Evolutionary conservation across 2,797 vertebrate species (phyloP), one percentile per base, ranked within the genome.

Genomic region (Pteronotus mesoamericanus): DNA sequence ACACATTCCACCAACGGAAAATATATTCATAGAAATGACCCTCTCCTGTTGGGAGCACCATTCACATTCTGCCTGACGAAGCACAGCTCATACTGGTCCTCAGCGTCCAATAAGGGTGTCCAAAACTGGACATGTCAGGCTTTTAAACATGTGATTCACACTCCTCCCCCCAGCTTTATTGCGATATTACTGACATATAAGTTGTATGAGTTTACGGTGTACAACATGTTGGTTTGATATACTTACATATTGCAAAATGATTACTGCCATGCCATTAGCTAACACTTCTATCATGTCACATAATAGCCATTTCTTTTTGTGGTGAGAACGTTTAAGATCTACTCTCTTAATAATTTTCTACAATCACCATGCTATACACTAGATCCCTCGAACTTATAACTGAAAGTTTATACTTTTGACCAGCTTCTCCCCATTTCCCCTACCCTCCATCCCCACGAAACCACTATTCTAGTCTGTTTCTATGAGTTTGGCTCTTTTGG

Each of bases 71-170:
- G n/a, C 77, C 42, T 2, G 71, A 46, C 14, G 14, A 29, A 37
- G 42, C 11, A 2, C 14, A n/a, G 75, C 57, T 26, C 6, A 0
- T 0, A 0, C 4, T 9, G 3, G 34, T 44, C 53, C 18, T n/a
- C 1, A 15, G 39, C 26, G 48, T 55, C 42, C 42, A 9, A 88
- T 48, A 71, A 34, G 0, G 6, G 51, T 18, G n/a, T 78, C 32
- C 72, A 71, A 61, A 79, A 57, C 42, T 18, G 57, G 32, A 57
- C 32, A 48, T 3, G 46, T 6, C 11, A 55, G 53, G 19, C 26
- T 75, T 86, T 80, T 2, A 71, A 86, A 85, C 77, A 69, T 39
- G 16, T 37, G 59, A 87, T 71, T 66, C 66, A 18, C 1, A 80
- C 32, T 75, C 44, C 5, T 22, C 15, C 44, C 16, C 61, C 34